Evolutionary conservation across 1,140 invertebrate genomes (phyloP).

Genomic region (Venustaconcha ellipsiformis): DNA sequence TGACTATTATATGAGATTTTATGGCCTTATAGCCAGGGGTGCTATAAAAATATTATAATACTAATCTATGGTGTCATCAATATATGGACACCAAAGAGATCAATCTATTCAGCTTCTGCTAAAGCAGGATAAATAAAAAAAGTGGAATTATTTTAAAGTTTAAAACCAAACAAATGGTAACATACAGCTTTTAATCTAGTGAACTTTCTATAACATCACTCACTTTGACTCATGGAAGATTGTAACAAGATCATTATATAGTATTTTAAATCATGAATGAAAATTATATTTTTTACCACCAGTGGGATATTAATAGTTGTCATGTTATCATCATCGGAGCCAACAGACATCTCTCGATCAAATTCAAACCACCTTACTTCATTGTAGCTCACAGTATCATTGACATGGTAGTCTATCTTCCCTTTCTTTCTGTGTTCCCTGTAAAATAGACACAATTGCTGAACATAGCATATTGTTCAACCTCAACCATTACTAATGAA

Average conservation of each 20-base stretch:
- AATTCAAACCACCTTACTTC: conserved; percentile 45
- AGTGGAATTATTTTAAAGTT: no score
- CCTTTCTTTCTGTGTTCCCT: conserved; percentile 65
- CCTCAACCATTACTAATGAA: no score
- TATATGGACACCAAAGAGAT: no score
- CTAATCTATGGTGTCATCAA: no score
- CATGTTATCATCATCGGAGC: conserved; percentile 63
- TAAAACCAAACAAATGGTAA: no score
- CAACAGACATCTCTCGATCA: conserved; percentile 44
- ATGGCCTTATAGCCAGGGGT: no score
- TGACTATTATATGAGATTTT: no score
- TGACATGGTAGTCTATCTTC: conserved; percentile 60
- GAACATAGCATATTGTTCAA: no score
- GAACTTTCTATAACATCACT: background rate
- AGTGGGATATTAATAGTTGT: conserved; percentile 68
- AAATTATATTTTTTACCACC: conserved; percentile 43
- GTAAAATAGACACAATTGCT: conserved; percentile 7
- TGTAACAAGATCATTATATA: background rate
- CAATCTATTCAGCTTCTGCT: no score
- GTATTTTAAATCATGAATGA: background rate
- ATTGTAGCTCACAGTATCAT: conserved; percentile 65
- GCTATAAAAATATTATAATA: no score
- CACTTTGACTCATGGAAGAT: background rate
- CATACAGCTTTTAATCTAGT: background rate
- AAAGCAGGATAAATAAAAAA: no score